Base-by-base conservation (phyloP, 2,113 vertebrate genomes). In the Reinhardtius hippoglossoides region DNA sequence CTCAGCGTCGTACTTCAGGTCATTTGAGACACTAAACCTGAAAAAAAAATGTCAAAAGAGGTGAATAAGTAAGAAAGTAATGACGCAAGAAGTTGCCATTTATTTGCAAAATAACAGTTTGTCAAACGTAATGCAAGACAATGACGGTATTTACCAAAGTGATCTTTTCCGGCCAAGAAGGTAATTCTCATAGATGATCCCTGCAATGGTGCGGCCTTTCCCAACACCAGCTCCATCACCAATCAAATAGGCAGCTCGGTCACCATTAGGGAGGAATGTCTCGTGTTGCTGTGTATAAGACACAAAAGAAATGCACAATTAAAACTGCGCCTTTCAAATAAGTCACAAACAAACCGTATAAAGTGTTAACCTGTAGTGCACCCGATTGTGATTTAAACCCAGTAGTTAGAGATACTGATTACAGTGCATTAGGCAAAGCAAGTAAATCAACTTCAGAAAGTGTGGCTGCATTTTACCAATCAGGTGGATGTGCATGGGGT, bases 11-110 rank as follows among this genome's bases (percentile, higher is more conserved):
- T 99, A 99, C 85, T 99, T 99, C 85, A 99, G 94, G 81, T 99
- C 98, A 69, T 99, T 99, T 44, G 98, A 99, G 71, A 99, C 98
- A 21, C 98, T 99, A 86, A 99, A 99, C 98, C 98, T 99, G 84
- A 44, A 78, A 24, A 26, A 23, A 78, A 24, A 26, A n/a, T n/a
- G n/a, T n/a, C n/a, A n/a, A 18, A 18, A 20, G 8, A 18, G 1
- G 8, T 16, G 10, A 63, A 24, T 24, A 24, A 10, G 9, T 2
- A 16, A 5, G 1, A 7, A 24, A 14, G 13, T 42, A 5, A 16
- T 60, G 23, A 5, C 40, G 12, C 40, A 42, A 42, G 40, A 42
- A 42, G n/a, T 44, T 27, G 8, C 8, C 4, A 20, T 50, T 48
- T 2, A 54, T 54, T 24, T 16, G 2, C 16, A 54, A 23, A 5